These are phyloP conservation scores for Lepilemur septentrionalis DNA, from an alignment of 2,797 vertebrate genomes.

Conservation along the genomic window DNA sequence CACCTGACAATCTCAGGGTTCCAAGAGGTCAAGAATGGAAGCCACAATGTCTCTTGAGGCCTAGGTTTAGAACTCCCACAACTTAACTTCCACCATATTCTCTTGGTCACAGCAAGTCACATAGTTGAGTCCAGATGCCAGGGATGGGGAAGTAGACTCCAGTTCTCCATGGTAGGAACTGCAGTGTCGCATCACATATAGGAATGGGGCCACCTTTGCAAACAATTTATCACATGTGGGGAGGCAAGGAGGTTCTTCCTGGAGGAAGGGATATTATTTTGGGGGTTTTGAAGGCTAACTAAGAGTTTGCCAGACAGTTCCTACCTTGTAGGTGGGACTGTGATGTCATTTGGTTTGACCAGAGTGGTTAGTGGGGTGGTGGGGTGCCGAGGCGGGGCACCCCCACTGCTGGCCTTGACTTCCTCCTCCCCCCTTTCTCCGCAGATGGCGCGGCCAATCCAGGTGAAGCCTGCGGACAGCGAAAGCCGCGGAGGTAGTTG, in stretches of 20 bases:
- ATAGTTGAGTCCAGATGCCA: not conserved
- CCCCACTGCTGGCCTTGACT: not conserved
- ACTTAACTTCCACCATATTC: not conserved
- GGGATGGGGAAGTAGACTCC: not conserved
- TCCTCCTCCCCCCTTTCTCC: slow-evolving; percentile 72
- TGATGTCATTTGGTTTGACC: not conserved
- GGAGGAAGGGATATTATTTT: not conserved
- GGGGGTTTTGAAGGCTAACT: slow-evolving; percentile 32
- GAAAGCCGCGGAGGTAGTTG: slow-evolving; percentile 99
- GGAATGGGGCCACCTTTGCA: not conserved
- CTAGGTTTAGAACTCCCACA: not conserved
- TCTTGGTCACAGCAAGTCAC: not conserved
- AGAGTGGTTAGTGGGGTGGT: not conserved
- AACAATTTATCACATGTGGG: not conserved
- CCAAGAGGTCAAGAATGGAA: not conserved
- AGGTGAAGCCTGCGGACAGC: slow-evolving; percentile 99
- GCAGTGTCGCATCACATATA: not conserved
- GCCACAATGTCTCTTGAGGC: not conserved
- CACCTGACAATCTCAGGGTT: not conserved
- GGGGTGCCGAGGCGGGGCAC: not conserved
- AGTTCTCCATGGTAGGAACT: not conserved
- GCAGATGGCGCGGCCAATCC: slow-evolving; percentile 99
- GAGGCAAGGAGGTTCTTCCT: not conserved
- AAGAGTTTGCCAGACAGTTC: not conserved
- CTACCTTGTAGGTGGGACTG: not conserved